Evolutionary conservation across 2,797 vertebrate species (phyloP).

Genomic region (Hafferia zeledoni): DNA sequence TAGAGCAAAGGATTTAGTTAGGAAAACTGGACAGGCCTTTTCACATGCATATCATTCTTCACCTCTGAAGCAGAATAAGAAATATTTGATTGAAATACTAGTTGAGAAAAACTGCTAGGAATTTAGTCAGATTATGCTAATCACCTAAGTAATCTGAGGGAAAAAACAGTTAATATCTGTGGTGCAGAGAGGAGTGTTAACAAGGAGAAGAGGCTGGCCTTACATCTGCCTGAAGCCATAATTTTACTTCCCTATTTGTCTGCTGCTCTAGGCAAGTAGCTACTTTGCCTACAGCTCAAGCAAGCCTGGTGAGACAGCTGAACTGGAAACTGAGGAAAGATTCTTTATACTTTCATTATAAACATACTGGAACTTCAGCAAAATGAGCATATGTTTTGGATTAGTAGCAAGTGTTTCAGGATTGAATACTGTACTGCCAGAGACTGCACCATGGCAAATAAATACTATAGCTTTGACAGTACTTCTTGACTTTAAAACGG

Average conservation of each 20-base stretch:
- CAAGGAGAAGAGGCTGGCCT: background rate
- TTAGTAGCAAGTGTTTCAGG: background rate
- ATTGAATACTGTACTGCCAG: background rate
- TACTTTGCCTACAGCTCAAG: background rate
- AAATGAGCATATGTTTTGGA: background rate
- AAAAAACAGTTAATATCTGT: background rate
- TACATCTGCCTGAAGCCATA: background rate
- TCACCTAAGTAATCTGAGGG: background rate
- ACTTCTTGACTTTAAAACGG: background rate
- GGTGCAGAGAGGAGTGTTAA: background rate
- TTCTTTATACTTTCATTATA: background rate
- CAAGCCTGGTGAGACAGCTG: background rate
- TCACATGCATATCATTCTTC: background rate
- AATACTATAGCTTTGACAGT: background rate
- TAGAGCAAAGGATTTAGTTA: background rate
- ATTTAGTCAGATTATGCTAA: background rate
- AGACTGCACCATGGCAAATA: background rate
- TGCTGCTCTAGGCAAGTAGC: background rate
- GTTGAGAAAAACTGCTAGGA: background rate
- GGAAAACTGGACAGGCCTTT: background rate
- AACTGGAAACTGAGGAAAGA: background rate
- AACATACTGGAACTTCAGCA: background rate
- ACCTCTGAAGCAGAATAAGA: background rate
- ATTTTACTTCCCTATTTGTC: background rate
- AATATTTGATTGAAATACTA: background rate